A percentile compares a stretch with the other conserved stretches of the same genome.
phyloP scores from a whole-genome alignment of 1,140 invertebrate genomes.

The Drosophila cardini region DNA sequence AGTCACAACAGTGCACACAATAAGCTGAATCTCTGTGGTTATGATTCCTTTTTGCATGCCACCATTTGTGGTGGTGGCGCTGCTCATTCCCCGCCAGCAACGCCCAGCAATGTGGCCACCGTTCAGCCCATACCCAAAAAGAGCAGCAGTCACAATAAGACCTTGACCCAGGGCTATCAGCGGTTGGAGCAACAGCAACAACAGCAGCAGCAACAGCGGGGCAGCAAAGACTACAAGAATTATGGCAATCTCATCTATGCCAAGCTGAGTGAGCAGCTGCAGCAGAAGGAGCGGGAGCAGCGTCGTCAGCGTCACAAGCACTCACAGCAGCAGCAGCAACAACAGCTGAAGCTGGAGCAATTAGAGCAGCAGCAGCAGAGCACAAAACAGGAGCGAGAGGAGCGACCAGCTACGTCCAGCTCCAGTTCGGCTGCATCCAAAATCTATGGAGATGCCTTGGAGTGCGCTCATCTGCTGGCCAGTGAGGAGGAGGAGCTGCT shows the following conservation, averaged over 20 bases:
- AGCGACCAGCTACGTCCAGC: conserved; percentile 54
- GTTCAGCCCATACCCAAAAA: conserved; percentile 77
- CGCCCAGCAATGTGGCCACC: conserved; percentile 75
- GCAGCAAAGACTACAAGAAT: conserved; percentile 76
- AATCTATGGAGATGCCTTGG: conserved; percentile 75
- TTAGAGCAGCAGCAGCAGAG: conserved; percentile 31
- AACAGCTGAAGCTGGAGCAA: conserved; percentile 4
- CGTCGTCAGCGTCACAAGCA: conserved; percentile 66
- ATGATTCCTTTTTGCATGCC: conserved; percentile 87
- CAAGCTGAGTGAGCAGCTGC: conserved; percentile 78
- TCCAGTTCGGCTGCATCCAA: conserved; percentile 57
- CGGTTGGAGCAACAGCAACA: conserved; percentile 58
- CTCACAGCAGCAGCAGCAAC: conserved; percentile 50
- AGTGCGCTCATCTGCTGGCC: conserved; percentile 79
- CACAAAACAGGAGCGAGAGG: background rate
- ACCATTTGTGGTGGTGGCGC: conserved; percentile 85
- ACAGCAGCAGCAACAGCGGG: conserved; percentile 48
- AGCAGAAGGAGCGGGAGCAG: conserved; percentile 75
- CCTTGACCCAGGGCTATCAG: conserved; percentile 63
- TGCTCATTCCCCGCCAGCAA: conserved; percentile 63
- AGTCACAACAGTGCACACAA: conserved; percentile 73
- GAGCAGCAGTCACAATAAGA: conserved; percentile 47
- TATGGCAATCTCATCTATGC: conserved; percentile 82
- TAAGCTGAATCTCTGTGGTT: conserved; percentile 87
- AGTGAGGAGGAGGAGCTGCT: conserved; percentile 77